Evolutionary conservation across 2,797 vertebrate species (phyloP), one percentile per base, ranked within the genome.

Genomic region (Thunnus albacares): DNA sequence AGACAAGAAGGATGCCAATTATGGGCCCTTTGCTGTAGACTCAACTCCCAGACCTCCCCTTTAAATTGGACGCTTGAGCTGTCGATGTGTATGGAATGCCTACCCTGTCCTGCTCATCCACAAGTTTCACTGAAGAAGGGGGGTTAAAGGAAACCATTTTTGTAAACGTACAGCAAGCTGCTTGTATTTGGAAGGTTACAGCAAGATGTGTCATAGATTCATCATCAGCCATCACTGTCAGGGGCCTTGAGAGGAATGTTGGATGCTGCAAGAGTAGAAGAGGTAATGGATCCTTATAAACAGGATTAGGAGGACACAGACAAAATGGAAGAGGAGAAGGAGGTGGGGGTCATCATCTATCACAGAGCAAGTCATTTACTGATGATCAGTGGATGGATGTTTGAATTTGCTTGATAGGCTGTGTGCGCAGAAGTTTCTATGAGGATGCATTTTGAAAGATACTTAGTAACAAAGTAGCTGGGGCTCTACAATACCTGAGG

Each of bases 1-100:
- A 95, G 94, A 94, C 93, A 92, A 94, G 94, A 95, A 95, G 92
- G 93, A 93, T 94, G 93, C 94, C 95, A 95, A 96, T 96, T 95
- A 95, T 91, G 83, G 90, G 88, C 89, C 93, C 85, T 93, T 90
- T 92, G 92, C 89, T 92, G 82, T 71, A 59, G 79, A 86, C 77
- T 91, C 89, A 90, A 94, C 90, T 95, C 94, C 92, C 94, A 83
- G 84, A 89, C 87, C 92, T 83, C 84, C 91, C 79, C 83, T 90
- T 94, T 93, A 95, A 95, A 95, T 93, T 93, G 94, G 92, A 93
- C 84, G 83, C 87, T 91, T 93, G 88, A 83, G 86, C 87, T 90
- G 87, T 82, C 77, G 70, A 84, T 93, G 85, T 88, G 87, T 68
- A 51, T 14, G n/a, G 85, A 71, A 89, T 83, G 87, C 61, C 61